These are phyloP conservation scores for Eptatretus atami DNA, from an alignment of 2,797 vertebrate genomes.

Conservation along the genomic window DNA sequence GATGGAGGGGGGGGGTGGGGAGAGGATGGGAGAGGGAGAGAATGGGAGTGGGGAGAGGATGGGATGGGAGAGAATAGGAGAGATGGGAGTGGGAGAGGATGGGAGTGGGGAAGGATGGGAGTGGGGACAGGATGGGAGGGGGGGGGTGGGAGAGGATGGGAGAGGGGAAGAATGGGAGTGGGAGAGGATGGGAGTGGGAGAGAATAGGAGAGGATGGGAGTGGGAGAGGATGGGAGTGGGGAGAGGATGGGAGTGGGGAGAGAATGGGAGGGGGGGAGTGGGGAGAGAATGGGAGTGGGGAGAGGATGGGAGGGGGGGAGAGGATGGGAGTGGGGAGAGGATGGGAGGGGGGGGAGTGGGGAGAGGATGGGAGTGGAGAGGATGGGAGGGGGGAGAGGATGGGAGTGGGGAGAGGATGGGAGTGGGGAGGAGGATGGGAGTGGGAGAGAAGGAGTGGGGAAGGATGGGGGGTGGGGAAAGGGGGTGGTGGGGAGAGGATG, in stretches of 20 bases:
- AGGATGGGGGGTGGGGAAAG: background rate
- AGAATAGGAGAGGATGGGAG: background rate
- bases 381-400: background rate
- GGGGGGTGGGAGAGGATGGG: background rate
- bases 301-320: background rate
- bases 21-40: background rate
- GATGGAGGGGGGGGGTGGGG: background rate
- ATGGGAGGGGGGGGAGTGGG: background rate
- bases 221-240: background rate
- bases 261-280: background rate
- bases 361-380: background rate
- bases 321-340: background rate
- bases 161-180: too few species aligned
- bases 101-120: background rate
- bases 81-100: background rate
- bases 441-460: background rate
- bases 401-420: too few species aligned
- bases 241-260: background rate
- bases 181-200: background rate
- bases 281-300: background rate
- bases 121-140: too few species aligned
- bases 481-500: too few species aligned
- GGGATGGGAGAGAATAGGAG: too few species aligned
- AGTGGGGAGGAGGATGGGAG: too few species aligned
- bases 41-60: background rate